Base-by-base conservation (phyloP, 2,888 invertebrate species). In the Plebejus anna region DNA sequence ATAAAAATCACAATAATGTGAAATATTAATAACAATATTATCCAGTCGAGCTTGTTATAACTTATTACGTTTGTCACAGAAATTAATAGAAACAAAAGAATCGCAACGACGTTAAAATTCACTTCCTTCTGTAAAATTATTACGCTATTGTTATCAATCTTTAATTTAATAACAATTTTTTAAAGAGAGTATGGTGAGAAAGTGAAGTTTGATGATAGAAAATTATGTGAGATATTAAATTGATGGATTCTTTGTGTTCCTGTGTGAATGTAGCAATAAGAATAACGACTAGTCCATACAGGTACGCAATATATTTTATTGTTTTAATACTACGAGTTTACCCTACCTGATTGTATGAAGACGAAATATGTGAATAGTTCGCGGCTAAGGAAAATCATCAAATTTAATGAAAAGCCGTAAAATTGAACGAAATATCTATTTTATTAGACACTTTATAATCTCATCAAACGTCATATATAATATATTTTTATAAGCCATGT, bases 191-290 rank as follows among this genome's bases (percentile, higher is more conserved):
- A 42, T 71, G 13, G 66, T 66, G 32, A 32, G 66, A 70, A 42
- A 42, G 38, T 71, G 38, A 71, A 7, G 71, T 42, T 71, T n/a
- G 42, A n/a, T 71, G 71, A 22, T 42, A 42, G 13, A 42, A 71
- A 71, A 42, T 38, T n/a, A 71, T n/a, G 70, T 22, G 42, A n/a
- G 38, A 22, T 9, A 38, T 70, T 16, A 70, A 38, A 28, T 42
- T 71, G 42, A 71, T 38, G 70, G 70, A 42, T 71, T 71, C 7
- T 42, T 71, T 66, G 38, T 70, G 4, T 70, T 38, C 22, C 71
- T 70, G 16, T 71, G 71, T 71, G 71, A 42, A 42, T 71, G 22
- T 71, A 16, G n/a, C 55, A 13, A 70, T 47, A 42, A 47, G 9
- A 2, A 47, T 47, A 13, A 5, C 57, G 28, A 75, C 36, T 1